A percentile compares a stretch with the other conserved stretches of the same genome.
Conservation (phyloP, 2,797 vertebrate genomes). For the Brachymystax lenok region DNA sequence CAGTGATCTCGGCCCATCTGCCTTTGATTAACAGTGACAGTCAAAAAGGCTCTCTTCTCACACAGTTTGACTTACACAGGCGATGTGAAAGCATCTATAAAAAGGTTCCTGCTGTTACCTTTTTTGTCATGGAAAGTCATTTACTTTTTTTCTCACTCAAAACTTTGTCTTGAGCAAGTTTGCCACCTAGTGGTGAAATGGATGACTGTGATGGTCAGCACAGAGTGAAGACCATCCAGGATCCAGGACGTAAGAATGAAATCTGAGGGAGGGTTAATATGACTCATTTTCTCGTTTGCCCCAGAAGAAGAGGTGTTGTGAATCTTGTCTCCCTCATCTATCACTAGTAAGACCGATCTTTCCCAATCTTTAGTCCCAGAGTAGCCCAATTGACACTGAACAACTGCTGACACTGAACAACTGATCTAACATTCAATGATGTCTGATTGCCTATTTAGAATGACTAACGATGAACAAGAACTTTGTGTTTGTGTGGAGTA, state of each 20-base stretch:
- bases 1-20: conserved; percentile 53
- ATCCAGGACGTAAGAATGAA: conserved; percentile 29
- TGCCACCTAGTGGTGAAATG: conserved; percentile 59
- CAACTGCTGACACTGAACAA: background rate
- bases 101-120: conserved; percentile 56
- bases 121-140: conserved; percentile 58
- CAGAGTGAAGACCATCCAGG: conserved; percentile 32
- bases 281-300: conserved; percentile 29
- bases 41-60: conserved; percentile 44
- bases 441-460: conserved; percentile 1
- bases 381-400: background rate
- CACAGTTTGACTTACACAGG: conserved; percentile 34
- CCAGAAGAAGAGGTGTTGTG: conserved; percentile 49
- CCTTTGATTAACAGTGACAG: conserved; percentile 57
- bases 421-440: background rate
- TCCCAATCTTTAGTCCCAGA: conserved; percentile 8
- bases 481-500: conserved; percentile 27
- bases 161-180: conserved; percentile 41
- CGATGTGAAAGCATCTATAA: conserved; percentile 52
- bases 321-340: conserved; percentile 24
- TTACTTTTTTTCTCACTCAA: conserved; percentile 53
- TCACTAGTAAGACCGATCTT: conserved; percentile 7
- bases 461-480: conserved; percentile 36
- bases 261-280: conserved; percentile 27
- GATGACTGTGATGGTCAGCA: background rate